Percentiles rank a stretch among this genome's conserved stretches.
phyloP scores from a whole-genome alignment of 2,797 vertebrate genomes.

The Columba guinea region DNA sequence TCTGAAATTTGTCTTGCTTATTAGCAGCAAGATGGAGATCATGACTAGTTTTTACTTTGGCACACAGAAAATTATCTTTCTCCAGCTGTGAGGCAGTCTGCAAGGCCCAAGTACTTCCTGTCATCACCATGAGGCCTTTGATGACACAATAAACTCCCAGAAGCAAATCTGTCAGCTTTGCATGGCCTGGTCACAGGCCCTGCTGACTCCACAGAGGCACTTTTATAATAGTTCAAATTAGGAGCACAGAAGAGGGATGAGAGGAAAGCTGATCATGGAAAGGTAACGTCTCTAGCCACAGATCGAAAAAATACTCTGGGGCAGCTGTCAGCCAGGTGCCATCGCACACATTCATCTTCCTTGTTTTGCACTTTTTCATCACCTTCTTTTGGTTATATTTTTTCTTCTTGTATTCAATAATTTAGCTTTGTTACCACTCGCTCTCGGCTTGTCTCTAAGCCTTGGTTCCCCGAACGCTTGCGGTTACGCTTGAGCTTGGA shows the following conservation, averaged over 20 bases:
- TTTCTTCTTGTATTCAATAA: slow-evolving; percentile 79
- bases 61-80: slow-evolving; percentile 39
- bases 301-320: slow-evolving; percentile 19
- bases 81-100: not conserved
- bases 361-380: slow-evolving; percentile 40
- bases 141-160: slow-evolving; percentile 20
- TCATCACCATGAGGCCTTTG: not conserved
- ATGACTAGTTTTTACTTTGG: slow-evolving; percentile 52
- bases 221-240: slow-evolving; percentile 56
- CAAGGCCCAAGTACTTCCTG: slow-evolving; percentile 8
- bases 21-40: slow-evolving; percentile 32
- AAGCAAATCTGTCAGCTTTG: slow-evolving; percentile 18
- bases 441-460: slow-evolving; percentile 88
- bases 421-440: slow-evolving; percentile 89
- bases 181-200: not conserved
- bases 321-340: slow-evolving; percentile 8
- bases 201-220: slow-evolving; percentile 63
- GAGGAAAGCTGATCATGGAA: slow-evolving; percentile 52
- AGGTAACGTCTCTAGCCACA: slow-evolving; percentile 28
- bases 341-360: slow-evolving; percentile 44
- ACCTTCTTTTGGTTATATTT: slow-evolving; percentile 43
- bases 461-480: slow-evolving; percentile 90
- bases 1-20: slow-evolving; percentile 42
- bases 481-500: slow-evolving; percentile 96
- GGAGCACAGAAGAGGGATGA: slow-evolving; percentile 33